These are phyloP conservation scores for Protaetia brevitarsis DNA, from an alignment of 1,140 invertebrate species.

Conservation along the genomic window DNA sequence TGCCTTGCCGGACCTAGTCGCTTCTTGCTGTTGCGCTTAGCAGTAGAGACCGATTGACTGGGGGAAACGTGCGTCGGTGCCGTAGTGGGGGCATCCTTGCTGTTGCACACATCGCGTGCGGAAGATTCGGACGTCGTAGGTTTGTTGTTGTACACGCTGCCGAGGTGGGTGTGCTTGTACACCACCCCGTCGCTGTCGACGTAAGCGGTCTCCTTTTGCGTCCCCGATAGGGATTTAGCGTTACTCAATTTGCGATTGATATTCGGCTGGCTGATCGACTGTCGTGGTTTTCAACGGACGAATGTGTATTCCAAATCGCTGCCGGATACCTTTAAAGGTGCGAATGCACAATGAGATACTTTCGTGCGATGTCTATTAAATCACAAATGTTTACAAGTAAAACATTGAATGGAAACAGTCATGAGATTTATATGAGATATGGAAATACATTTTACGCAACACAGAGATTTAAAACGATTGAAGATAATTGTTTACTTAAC, in stretches of 20 bases:
- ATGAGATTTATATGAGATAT: too few species aligned
- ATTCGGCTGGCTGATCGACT: constrained; percentile 24
- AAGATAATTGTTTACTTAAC: too few species aligned
- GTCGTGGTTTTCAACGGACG: not conserved
- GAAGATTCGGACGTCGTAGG: not conserved
- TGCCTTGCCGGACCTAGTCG: not conserved
- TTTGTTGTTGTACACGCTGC: constrained; percentile 23
- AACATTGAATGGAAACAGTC: too few species aligned
- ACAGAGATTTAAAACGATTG: too few species aligned
- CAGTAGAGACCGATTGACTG: not conserved
- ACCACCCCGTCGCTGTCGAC: constrained; percentile 41
- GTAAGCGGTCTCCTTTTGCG: constrained; percentile 36
- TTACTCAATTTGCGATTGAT: constrained; percentile 24
- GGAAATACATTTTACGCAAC: too few species aligned
- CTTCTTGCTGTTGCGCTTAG: constrained; percentile 15
- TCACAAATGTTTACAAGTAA: too few species aligned
- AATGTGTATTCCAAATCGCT: constrained; percentile 4
- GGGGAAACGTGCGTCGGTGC: not conserved
- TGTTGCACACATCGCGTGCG: constrained; percentile 14
- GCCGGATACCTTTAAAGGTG: too few species aligned
- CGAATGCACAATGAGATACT: too few species aligned
- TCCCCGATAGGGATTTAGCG: constrained; percentile 43
- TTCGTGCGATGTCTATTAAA: too few species aligned
- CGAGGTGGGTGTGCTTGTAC: constrained; percentile 44
- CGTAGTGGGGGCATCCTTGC: not conserved